Conservation (phyloP, 1,140 invertebrate genomes). For the Euwallacea fornicatus region DNA sequence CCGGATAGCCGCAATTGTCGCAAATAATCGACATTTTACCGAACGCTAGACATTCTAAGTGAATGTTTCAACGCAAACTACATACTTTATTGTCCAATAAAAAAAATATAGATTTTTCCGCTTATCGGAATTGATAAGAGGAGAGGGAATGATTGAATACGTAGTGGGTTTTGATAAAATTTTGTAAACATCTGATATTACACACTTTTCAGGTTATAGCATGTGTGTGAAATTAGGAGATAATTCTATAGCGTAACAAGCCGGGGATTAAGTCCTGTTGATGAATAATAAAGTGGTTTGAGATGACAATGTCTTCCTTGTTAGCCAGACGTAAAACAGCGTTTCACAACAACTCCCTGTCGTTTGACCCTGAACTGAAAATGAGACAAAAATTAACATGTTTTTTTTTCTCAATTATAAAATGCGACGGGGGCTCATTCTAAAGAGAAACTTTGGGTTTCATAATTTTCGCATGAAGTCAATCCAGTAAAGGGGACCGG, state of each 20-base stretch:
- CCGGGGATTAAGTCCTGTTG: background rate
- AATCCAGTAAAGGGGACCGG: no score
- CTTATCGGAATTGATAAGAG: slow-evolving; percentile 29
- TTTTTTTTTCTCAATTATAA: no score
- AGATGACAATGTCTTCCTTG: no score
- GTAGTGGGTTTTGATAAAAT: slow-evolving; percentile 24
- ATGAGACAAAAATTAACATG: no score
- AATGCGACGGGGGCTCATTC: no score
- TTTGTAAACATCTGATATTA: slow-evolving; percentile 32
- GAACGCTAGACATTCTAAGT: background rate
- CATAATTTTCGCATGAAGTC: no score
- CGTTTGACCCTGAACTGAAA: no score
- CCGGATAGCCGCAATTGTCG: slow-evolving; percentile 23
- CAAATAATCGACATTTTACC: slow-evolving; percentile 25
- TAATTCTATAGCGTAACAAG: slow-evolving; percentile 28
- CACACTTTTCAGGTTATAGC: slow-evolving; percentile 25
- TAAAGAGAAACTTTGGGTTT: no score
- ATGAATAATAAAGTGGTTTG: background rate
- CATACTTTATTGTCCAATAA: slow-evolving; percentile 29
- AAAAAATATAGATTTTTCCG: slow-evolving; percentile 31
- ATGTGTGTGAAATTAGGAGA: slow-evolving; percentile 28
- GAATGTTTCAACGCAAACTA: slow-evolving; percentile 9
- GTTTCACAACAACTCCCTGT: no score
- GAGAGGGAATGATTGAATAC: slow-evolving; percentile 28
- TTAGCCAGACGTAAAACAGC: background rate